Conservation (phyloP, 1,140 invertebrate species). For the Euschistus heros region DNA sequence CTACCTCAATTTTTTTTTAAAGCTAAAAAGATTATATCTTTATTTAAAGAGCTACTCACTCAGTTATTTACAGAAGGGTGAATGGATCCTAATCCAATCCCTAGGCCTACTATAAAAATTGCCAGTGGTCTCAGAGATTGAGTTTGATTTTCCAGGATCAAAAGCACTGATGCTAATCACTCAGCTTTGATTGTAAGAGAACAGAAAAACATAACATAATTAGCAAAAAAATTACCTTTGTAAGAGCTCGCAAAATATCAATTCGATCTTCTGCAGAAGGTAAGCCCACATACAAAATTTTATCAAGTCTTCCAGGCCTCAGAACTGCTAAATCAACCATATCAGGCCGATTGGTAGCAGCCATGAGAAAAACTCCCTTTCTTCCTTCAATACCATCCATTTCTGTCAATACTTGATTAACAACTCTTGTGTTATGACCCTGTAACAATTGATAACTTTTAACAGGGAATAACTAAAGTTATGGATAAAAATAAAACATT, state of each 20-base stretch:
- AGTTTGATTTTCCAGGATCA: too few species aligned
- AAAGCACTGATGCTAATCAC: too few species aligned
- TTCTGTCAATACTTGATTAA: constrained; percentile 95
- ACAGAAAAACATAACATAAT: too few species aligned
- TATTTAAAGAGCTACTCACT: too few species aligned
- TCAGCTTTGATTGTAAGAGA: too few species aligned
- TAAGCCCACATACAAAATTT: constrained; percentile 87
- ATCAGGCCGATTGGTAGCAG: constrained; percentile 92
- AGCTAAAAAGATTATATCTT: too few species aligned
- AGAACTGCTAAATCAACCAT: constrained; percentile 88
- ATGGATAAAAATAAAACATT: background rate
- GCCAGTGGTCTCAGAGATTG: too few species aligned
- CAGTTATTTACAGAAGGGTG: too few species aligned
- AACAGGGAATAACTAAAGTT: background rate
- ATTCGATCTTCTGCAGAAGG: constrained; percentile 66
- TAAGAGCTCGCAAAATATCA: constrained; percentile 83
- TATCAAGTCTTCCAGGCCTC: constrained; percentile 87
- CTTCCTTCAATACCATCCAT: constrained; percentile 93
- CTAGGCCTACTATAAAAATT: too few species aligned
- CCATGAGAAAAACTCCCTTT: constrained; percentile 86
- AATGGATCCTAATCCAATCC: too few species aligned
- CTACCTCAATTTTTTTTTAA: too few species aligned
- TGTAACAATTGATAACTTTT: constrained; percentile 32
- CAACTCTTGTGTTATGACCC: constrained; percentile 59
- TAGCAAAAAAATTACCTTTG: constrained; percentile 52